phyloP scores from a whole-genome alignment of 2,888 invertebrate species.

The Argynnis bischoffii region DNA sequence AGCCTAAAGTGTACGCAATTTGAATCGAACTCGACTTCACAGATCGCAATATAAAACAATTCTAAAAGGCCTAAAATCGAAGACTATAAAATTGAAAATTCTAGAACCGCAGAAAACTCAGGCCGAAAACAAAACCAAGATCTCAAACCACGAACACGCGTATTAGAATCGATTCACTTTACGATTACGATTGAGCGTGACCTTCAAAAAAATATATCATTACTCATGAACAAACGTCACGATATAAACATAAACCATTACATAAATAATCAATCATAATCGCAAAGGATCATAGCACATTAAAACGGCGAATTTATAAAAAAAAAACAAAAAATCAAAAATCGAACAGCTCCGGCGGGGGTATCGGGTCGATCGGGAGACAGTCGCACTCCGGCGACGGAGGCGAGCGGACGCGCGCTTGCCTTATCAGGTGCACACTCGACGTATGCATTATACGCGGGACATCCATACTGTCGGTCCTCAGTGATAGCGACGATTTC shows the following conservation, averaged over 20 bases:
- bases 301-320: not conserved
- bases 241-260: not conserved
- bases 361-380: conserved; percentile 65
- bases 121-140: conserved; percentile 10
- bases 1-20: conserved; percentile 15
- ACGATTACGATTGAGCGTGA: conserved; percentile 8
- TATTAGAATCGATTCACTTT: conserved; percentile 2
- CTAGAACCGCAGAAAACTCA: conserved; percentile 7
- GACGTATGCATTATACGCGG: conserved; percentile 48
- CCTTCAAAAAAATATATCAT: too few species aligned
- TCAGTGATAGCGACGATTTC: conserved; percentile 61
- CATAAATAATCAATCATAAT: not conserved
- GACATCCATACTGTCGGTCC: conserved; percentile 53
- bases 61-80: too few species aligned
- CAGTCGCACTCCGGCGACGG: conserved; percentile 53
- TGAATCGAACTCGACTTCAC: not conserved
- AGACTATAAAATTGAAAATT: not conserved
- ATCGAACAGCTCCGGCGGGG: conserved; percentile 75
- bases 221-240: too few species aligned
- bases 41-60: too few species aligned
- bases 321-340: conserved; percentile 48
- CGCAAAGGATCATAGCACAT: not conserved
- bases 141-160: conserved; percentile 15
- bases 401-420: conserved; percentile 33
- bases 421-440: conserved; percentile 48